Evolutionary conservation across 2,797 vertebrate species (phyloP), one percentile per base, ranked within the genome.

Genomic region (Oreochromis mossambicus): DNA sequence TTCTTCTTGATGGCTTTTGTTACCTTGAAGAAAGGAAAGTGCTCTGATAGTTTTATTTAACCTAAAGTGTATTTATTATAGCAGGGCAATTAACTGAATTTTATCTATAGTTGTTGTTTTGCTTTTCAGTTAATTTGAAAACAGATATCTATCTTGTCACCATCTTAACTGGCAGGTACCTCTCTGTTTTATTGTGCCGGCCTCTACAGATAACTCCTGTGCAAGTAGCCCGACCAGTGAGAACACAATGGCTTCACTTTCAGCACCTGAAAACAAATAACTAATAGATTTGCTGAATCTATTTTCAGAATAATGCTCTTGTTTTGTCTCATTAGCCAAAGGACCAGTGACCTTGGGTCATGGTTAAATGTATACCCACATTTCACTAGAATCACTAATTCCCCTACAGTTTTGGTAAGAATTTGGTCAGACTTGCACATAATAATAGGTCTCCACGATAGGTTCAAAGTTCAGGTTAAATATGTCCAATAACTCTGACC

Each of bases 1-100:
- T 73, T 48, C 68, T 19, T 26, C 68, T 17, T 17, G 9, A 73
- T 73, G 24, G 68, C 66, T 73, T 73, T 73, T 29, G 14, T 48
- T 48, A 75, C 17, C 68, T 48, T 50, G 10, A 5, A 73, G 10
- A 48, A 48, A 48, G 24, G 43, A 73, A 48, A 73, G 24, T 29
- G 41, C 14, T 26, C 8, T 46, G 66, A 26, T 43, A 11, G 38
- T 70, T 26, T 48, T 48, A 38, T 19, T 73, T 3, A 48, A 73
- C 68, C 43, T 19, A 8, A 17, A 48, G 43, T 29, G 43, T 3
- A 50, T 75, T 32, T 75, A 75, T 75, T 32, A 29, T 48, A 15
- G 26, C 10, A 50, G 24, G 17, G 1, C 6, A 24, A 70, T 70
- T 32, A 19, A 29, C 43, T 50, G 9, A n/a, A 5, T 50, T 19